phyloP scores from a whole-genome alignment of 2,113 vertebrate genomes.

The Corythoichthys intestinalis region DNA sequence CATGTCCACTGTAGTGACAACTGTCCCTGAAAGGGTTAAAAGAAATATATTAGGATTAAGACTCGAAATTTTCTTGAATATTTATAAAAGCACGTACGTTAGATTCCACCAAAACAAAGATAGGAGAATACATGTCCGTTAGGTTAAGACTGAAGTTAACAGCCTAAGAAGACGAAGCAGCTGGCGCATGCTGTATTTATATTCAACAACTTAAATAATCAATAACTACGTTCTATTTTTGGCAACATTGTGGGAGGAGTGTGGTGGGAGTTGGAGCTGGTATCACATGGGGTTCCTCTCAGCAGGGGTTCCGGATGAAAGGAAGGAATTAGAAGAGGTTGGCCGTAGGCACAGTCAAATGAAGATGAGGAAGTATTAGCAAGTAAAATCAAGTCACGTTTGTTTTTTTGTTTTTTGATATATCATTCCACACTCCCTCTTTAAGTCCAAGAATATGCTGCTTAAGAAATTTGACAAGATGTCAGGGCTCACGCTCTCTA shows the following conservation, averaged over 20 bases:
- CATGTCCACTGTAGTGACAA: too few species aligned
- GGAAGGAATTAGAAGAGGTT: constrained; percentile 4
- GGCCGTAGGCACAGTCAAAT: not conserved
- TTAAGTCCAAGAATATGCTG: not conserved
- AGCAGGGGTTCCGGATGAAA: not conserved
- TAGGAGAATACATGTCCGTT: too few species aligned
- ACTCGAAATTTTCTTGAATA: too few species aligned
- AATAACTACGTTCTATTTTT: constrained; percentile 21
- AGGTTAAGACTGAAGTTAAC: too few species aligned
- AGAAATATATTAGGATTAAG: too few species aligned
- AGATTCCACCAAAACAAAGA: too few species aligned
- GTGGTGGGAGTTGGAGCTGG: not conserved
- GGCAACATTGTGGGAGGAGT: constrained; percentile 10
- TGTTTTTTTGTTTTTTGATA: not conserved
- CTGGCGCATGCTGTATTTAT: constrained; percentile 54
- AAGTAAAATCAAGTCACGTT: not conserved
- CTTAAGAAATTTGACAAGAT: not conserved
- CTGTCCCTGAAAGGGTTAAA: too few species aligned
- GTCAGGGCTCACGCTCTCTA: not conserved
- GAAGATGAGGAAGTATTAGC: not conserved
- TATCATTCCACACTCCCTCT: not conserved
- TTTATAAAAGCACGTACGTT: too few species aligned
- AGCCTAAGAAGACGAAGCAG: not conserved
- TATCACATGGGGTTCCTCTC: constrained; percentile 2
- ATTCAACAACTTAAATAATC: constrained; percentile 53